phyloP scores from a whole-genome alignment of 2,888 invertebrate species.

The Osedax frankpressi region DNA sequence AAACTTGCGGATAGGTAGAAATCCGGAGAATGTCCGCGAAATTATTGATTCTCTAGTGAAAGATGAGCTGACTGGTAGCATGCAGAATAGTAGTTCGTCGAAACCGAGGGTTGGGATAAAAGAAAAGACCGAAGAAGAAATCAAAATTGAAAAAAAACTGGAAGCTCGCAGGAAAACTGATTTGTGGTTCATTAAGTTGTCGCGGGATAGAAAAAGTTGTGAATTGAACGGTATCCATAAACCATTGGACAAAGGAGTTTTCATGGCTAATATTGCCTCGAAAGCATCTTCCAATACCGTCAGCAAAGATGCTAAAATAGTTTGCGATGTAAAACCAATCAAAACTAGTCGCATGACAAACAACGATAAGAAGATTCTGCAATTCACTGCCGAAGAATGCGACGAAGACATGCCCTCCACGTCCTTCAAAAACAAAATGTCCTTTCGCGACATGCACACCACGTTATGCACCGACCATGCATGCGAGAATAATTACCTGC shows the following conservation, averaged over 20 bases:
- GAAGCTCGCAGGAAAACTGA: not conserved
- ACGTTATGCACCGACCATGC: conserved; percentile 9
- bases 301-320: not conserved
- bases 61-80: not conserved
- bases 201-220: not conserved
- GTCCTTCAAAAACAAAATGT: not conserved
- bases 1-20: too few species aligned
- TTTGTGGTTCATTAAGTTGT: not conserved
- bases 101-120: too few species aligned
- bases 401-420: not conserved
- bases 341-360: too few species aligned
- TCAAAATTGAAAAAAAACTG: not conserved
- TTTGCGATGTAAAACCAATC: too few species aligned
- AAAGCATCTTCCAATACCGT: not conserved
- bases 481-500: conserved; percentile 9
- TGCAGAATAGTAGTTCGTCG: too few species aligned
- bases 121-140: not conserved
- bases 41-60: not conserved
- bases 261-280: not conserved
- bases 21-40: not conserved
- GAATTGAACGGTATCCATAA: not conserved
- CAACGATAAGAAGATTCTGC: too few species aligned
- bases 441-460: conserved; percentile 2
- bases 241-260: not conserved
- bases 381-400: too few species aligned